Base-by-base conservation (phyloP, 1,140 invertebrate genomes). In the Drosophila repletoides region DNA sequence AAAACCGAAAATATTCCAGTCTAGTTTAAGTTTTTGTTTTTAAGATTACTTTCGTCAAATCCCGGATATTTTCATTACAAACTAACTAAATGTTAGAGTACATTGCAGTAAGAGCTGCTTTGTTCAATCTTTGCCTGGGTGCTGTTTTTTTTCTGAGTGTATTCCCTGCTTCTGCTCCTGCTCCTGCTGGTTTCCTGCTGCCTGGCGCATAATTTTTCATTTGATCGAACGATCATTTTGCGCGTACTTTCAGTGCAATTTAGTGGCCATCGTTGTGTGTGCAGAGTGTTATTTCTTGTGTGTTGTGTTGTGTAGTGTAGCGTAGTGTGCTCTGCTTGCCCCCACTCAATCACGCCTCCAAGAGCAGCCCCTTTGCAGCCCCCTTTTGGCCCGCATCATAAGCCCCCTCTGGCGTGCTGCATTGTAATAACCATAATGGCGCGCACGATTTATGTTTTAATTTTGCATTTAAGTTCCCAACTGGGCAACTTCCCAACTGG, bases 371-470 rank as follows among this genome's bases (percentile, higher is more conserved):
- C 10, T 31, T n/a, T 29, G 31, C 52, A 5, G 21, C 36, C 15
- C 19, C 31, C 21, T 22, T 2, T 5, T 5, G n/a, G n/a, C 22
- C 10, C 4, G 21, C 19, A 6, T 24, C 34, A 26, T 36, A 21
- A 17, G 15, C 15, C 24, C 56, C 22, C 29, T 61, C 15, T 53
- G 55, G 61, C 79, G 24, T 63, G 64, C 43, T 72, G 76, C 76
- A 77, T 69, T 86, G 75, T 86, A 88, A 88, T 88, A 86, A 88
- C 76, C 86, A 88, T 88, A 88, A 88, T 88, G 86, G 86, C 86
- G 76, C 86, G 86, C 86, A 88, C 86, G 86, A 88, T 88, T 88
- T 88, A 88, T 88, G 86, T 88, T 88, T 88, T 88, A 88, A 88
- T 88, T 88, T 88, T 75, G 79, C 86, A 88, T 88, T 88, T 81